phyloP scores from a whole-genome alignment of 2,797 vertebrate genomes.

The Onychomys arenicola region DNA sequence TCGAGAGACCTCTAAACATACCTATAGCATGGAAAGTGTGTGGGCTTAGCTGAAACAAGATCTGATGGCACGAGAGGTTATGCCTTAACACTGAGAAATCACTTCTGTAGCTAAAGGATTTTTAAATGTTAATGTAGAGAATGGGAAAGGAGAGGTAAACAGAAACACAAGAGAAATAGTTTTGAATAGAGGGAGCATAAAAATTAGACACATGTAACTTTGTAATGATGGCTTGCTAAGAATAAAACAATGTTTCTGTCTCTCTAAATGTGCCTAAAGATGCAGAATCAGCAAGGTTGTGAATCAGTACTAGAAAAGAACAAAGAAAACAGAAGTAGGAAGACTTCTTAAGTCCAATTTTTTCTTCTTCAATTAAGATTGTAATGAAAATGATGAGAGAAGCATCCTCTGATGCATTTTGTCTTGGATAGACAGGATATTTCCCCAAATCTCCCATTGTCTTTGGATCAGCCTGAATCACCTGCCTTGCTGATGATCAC shows the following conservation, averaged over 20 bases:
- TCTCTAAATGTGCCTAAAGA: not conserved
- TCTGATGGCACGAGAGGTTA: not conserved
- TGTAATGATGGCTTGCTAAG: not conserved
- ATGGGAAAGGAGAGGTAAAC: not conserved
- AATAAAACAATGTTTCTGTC: not conserved
- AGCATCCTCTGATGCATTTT: not conserved
- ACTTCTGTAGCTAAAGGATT: not conserved
- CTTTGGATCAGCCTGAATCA: not conserved
- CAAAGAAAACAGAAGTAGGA: not conserved
- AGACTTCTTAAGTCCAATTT: not conserved
- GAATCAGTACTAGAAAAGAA: not conserved
- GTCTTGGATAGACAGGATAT: not conserved
- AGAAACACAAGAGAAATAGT: not conserved
- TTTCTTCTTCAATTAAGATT: not conserved
- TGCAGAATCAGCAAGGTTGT: not conserved
- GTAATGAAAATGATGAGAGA: conserved; percentile 4
- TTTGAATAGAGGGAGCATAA: not conserved
- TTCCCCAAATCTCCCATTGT: not conserved
- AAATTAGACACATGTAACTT: not conserved
- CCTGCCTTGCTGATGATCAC: not conserved
- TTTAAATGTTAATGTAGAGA: not conserved
- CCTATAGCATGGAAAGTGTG: not conserved
- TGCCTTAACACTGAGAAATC: conserved; percentile 14
- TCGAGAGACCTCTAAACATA: not conserved
- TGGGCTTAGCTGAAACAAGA: not conserved